Percentiles rank a stretch among this genome's conserved stretches.
These are phyloP conservation scores for Poeciliopsis infans DNA, from an alignment of 2,797 vertebrate genomes.

Conservation along the genomic window DNA sequence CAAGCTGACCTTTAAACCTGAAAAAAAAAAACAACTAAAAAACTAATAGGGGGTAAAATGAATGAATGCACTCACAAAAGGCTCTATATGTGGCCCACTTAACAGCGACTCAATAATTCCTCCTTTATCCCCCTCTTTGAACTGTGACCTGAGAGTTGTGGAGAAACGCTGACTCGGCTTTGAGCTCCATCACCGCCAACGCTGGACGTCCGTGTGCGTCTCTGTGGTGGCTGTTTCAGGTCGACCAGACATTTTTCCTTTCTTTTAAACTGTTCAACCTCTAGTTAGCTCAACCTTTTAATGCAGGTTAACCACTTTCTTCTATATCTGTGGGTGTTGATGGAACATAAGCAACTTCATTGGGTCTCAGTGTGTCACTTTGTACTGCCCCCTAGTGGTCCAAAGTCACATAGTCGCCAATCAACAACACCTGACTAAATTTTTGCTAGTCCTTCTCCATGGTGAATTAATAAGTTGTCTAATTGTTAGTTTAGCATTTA, in stretches of 20 bases:
- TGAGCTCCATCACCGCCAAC: not conserved
- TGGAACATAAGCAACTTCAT: not conserved
- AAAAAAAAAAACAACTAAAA: too few species aligned
- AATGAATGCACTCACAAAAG: conserved; percentile 20
- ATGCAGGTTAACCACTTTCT: not conserved
- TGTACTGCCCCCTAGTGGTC: not conserved
- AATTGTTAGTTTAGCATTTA: not conserved
- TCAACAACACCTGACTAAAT: not conserved
- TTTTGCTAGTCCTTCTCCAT: not conserved
- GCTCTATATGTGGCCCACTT: conserved; percentile 11
- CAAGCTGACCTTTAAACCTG: conserved; percentile 40
- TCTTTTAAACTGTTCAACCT: not conserved
- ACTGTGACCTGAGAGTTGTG: conserved; percentile 22
- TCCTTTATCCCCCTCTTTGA: conserved; percentile 20
- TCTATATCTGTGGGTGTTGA: not conserved
- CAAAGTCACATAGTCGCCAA: not conserved
- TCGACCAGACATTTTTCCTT: not conserved
- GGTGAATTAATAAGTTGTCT: not conserved
- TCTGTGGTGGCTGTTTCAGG: not conserved
- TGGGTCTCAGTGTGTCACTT: not conserved
- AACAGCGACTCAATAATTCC: conserved; percentile 33
- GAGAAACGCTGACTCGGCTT: conserved; percentile 7
- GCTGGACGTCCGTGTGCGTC: not conserved
- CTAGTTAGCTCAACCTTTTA: not conserved
- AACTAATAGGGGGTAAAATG: conserved; percentile 35